Evolutionary conservation across 35 echinoderm and acorn worm species (phyloP).

Genomic region (Heliocidaris erythrogramma): DNA sequence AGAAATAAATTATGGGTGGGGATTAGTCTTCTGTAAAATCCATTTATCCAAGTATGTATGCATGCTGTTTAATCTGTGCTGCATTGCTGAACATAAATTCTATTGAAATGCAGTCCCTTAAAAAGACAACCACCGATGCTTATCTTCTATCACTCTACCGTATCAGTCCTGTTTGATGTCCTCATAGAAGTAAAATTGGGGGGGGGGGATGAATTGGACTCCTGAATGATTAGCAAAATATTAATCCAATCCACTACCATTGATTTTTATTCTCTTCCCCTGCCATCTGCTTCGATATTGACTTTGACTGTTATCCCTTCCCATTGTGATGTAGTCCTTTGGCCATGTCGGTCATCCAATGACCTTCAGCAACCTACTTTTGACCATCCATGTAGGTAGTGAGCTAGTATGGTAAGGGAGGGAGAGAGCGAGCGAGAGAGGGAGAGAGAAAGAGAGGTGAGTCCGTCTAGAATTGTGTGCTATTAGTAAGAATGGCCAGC

Average conservation of each 20-base stretch:
- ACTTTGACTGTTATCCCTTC: not conserved
- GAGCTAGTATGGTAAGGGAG: not conserved
- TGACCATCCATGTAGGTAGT: not conserved
- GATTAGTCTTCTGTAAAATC: not conserved
- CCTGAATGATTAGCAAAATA: not conserved
- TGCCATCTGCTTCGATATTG: not conserved
- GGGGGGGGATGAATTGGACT: not conserved
- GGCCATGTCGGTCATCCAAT: not conserved
- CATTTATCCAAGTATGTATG: not conserved
- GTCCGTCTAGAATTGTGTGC: not conserved
- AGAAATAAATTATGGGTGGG: not conserved
- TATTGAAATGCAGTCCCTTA: not conserved
- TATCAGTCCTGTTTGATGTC: not conserved
- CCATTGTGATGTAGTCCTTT: not conserved
- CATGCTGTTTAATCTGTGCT: not conserved
- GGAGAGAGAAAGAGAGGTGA: not conserved
- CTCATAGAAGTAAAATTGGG: not conserved
- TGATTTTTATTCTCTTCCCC: too few relatives aligned
- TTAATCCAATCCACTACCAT: too few relatives aligned
- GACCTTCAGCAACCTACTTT: constrained; percentile 8
- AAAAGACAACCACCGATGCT: not conserved
- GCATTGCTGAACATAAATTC: not conserved
- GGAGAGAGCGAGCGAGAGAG: not conserved
- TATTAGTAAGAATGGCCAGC: not conserved
- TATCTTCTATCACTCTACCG: not conserved